Evolutionary conservation across 2,113 vertebrate species (phyloP).

Genomic region (Panurus biarmicus): DNA sequence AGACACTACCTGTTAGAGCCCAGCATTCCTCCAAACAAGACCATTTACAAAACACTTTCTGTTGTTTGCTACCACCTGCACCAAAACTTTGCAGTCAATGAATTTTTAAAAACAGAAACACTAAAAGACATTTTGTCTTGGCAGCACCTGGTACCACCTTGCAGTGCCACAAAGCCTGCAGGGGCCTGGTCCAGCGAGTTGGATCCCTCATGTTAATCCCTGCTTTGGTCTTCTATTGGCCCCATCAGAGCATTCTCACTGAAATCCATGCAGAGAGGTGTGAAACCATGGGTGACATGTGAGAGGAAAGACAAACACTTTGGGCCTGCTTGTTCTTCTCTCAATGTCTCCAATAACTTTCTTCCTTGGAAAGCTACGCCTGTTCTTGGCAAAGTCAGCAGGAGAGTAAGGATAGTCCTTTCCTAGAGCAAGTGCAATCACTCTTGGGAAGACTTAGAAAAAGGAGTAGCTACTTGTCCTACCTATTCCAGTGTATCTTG

Average conservation of each 20-base stretch:
- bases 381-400: background rate
- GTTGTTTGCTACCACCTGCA: background rate
- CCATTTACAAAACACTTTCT: background rate
- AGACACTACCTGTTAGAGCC: background rate
- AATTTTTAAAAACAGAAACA: background rate
- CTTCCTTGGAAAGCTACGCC: background rate
- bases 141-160: background rate
- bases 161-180: background rate
- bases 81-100: background rate
- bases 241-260: background rate
- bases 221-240: background rate
- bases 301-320: background rate
- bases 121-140: background rate
- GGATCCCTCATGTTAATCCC: background rate
- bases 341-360: background rate
- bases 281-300: background rate
- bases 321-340: background rate
- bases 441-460: background rate
- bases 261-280: background rate
- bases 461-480: background rate
- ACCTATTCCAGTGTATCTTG: background rate
- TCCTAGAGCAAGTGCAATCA: background rate
- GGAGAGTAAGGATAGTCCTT: rapidly evolving
- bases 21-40: background rate
- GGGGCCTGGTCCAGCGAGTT: background rate